Percentiles rank a stretch among this genome's conserved stretches.
phyloP scores from a whole-genome alignment of 1,140 invertebrate species.

The Pentalonia nigronervosa region DNA sequence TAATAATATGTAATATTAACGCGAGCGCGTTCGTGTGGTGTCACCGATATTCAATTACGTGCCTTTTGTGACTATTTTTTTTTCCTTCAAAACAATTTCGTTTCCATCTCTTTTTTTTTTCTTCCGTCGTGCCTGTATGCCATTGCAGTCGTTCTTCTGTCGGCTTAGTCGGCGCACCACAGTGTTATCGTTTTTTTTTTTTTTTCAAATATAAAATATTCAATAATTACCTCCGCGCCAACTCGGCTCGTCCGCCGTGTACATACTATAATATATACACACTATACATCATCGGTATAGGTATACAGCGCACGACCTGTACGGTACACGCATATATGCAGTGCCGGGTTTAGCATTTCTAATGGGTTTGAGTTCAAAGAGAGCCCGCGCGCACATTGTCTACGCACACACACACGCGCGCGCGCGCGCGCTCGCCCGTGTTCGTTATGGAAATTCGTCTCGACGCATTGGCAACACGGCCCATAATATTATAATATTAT shows the following conservation, averaged over 20 bases:
- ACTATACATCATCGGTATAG: neutral
- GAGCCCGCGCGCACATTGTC: conserved; percentile 41
- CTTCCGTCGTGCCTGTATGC: neutral
- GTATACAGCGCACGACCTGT: neutral
- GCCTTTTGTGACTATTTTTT: conserved; percentile 39
- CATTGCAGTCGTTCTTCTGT: neutral
- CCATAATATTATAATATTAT: neutral
- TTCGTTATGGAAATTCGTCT: conserved; percentile 57
- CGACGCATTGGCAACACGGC: conserved; percentile 22
- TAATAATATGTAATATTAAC: neutral
- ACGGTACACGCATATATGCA: neutral
- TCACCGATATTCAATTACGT: conserved; percentile 50
- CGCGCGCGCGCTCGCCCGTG: neutral
- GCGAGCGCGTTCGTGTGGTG: neutral
- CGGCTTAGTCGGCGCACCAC: conserved; percentile 22
- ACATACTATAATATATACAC: neutral
- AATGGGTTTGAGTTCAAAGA: conserved; percentile 56
- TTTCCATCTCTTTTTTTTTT: neutral
- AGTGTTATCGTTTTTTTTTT: conserved; percentile 2
- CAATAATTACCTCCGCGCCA: conserved; percentile 44
- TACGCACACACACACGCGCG: neutral
- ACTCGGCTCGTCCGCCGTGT: neutral
- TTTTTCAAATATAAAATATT: conserved; percentile 40
- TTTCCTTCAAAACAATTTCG: neutral
- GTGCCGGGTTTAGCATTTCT: conserved; percentile 46